These are phyloP conservation scores for Drosophila tripunctata DNA, from an alignment of 2,888 invertebrate genomes.

Conservation along the genomic window DNA sequence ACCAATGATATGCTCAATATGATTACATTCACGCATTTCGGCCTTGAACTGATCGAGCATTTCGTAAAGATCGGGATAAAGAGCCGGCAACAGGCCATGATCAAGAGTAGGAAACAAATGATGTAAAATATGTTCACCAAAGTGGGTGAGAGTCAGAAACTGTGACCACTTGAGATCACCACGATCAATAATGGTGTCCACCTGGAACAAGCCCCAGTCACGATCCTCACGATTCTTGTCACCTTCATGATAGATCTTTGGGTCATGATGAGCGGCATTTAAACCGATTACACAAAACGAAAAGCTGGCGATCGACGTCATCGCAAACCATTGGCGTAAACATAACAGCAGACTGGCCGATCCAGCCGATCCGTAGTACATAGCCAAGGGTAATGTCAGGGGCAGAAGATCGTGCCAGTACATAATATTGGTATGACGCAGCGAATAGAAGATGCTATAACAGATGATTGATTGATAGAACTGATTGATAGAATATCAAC, in stretches of 20 bases:
- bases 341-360: conserved; percentile 57
- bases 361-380: conserved; percentile 83
- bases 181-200: conserved; percentile 90
- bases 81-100: conserved; percentile 88
- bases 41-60: conserved; percentile 83
- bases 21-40: conserved; percentile 84
- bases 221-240: conserved; percentile 86
- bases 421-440: conserved; percentile 76
- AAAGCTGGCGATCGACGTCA: conserved; percentile 86
- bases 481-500: conserved; percentile 5
- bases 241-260: conserved; percentile 91
- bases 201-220: conserved; percentile 92
- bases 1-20: conserved; percentile 88
- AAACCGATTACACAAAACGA: conserved; percentile 87
- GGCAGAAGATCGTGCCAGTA: conserved; percentile 84
- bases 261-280: conserved; percentile 92
- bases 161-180: conserved; percentile 88
- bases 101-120: conserved; percentile 93
- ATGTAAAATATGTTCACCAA: conserved; percentile 91
- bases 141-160: conserved; percentile 89
- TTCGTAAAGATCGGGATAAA: conserved; percentile 86
- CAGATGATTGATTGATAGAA: conserved; percentile 9
- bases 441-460: conserved; percentile 75
- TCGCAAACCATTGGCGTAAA: conserved; percentile 85
- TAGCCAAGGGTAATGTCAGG: conserved; percentile 83